Evolutionary conservation across 2,888 invertebrate species (phyloP), one percentile per base, ranked within the genome.

Genomic region (Dryadula phaetusa): DNA sequence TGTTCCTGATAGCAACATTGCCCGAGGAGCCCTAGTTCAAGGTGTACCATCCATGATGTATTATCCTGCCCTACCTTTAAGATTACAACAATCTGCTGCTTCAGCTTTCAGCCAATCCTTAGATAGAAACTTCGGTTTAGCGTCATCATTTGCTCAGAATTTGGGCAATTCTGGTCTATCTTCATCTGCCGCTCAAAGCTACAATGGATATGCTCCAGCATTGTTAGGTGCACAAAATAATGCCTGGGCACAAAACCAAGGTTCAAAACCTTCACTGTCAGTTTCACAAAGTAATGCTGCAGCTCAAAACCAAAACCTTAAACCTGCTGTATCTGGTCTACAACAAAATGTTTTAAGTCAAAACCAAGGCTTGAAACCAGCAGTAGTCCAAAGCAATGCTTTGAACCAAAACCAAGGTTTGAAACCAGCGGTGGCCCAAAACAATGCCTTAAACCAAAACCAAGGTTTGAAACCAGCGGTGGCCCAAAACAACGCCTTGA

Each of bases 21-120:
- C 87, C 7, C 80, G 90, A 4, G 76, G 86, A 2, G 89, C 89
- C 56, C 76, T 81, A 42, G 88, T 90, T 28, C 79, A 82, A 64
- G 75, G 83, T 0, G 82, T 79, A 16, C 83, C 82, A 53, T 16
- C 28, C 8, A 10, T 52, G 10, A 4, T 28, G 10, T 72, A 52
- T 62, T 74, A 66, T 72, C 74, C 69, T 62, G 75, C 12, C 34
- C 37, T 47, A 22, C 53, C 62, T 16, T 52, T 60, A 10, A 52
- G 60, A 54, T 34, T 72, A 42, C 72, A 71, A 47, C 73, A 69
- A 61, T 47, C 70, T 25, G 42, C 67, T 32, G 40, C 63, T 49
- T 14, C 67, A 14, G 56, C 61, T 6, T 64, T 64, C 37, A 68
- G 70, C 32, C 61, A 67, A 16, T 66, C 66, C 4, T 66, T 64